Evolutionary conservation across 2,797 vertebrate species (phyloP).

Genomic region (Agapornis canus): DNA sequence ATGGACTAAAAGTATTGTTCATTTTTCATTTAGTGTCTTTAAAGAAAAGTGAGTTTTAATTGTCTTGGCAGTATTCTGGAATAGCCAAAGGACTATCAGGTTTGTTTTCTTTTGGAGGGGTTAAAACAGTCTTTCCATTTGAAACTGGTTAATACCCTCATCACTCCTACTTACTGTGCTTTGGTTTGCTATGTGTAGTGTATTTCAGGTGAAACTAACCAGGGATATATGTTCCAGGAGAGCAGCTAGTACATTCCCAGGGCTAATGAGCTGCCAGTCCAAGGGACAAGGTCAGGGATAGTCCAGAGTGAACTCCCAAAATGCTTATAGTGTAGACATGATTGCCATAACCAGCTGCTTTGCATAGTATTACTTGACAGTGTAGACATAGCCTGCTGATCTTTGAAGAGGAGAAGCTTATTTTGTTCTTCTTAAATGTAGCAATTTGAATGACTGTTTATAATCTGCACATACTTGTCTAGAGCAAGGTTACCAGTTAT

Average conservation of each 20-base stretch:
- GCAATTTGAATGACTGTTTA: not conserved
- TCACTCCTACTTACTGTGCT: rapidly evolving
- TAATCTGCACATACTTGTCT: rapidly evolving
- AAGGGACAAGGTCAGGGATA: not conserved
- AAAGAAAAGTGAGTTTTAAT: not conserved
- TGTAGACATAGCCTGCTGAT: not conserved
- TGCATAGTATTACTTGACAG: not conserved
- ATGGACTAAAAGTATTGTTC: not conserved
- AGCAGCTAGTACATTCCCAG: not conserved
- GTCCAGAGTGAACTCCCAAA: not conserved
- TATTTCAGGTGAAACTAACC: not conserved
- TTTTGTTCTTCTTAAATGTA: not conserved
- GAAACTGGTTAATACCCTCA: not conserved
- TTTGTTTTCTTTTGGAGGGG: not conserved
- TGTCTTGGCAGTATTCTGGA: not conserved
- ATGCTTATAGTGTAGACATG: not conserved
- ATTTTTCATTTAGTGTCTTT: not conserved
- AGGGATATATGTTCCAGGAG: not conserved
- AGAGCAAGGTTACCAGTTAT: not conserved
- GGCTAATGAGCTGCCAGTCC: slow-evolving; percentile 6
- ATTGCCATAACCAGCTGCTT: not conserved
- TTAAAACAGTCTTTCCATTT: not conserved
- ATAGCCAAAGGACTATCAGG: not conserved
- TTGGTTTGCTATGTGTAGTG: not conserved
- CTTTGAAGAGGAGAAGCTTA: not conserved